These are phyloP conservation scores for Rhagoletis pomonella DNA, from an alignment of 1,140 invertebrate genomes.

Conservation along the genomic window DNA sequence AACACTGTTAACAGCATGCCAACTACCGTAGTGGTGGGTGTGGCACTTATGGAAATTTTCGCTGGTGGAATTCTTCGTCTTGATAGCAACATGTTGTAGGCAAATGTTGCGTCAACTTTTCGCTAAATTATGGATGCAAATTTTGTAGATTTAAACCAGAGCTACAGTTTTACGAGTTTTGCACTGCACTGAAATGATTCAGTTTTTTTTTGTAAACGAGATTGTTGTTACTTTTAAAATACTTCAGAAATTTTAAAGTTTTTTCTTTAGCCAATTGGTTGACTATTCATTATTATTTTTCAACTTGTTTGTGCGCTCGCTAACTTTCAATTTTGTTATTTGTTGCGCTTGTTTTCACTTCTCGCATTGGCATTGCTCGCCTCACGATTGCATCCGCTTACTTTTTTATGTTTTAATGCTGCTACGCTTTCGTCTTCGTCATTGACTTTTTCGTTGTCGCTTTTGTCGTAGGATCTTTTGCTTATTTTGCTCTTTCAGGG, in stretches of 20 bases:
- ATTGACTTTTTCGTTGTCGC: constrained; percentile 13
- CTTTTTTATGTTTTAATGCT: background rate
- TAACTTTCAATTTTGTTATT: background rate
- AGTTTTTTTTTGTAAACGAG: background rate
- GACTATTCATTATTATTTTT: background rate
- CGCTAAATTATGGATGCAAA: constrained; percentile 7
- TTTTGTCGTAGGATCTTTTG: constrained; percentile 3
- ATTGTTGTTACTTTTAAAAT: background rate
- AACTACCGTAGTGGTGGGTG: background rate
- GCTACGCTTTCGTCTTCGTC: constrained; percentile 17
- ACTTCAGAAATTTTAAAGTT: background rate
- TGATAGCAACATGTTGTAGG: constrained; percentile 33
- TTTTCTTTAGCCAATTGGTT: background rate
- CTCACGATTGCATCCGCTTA: background rate
- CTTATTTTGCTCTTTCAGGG: background rate
- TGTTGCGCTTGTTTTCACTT: background rate
- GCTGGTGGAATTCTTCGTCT: constrained; percentile 6
- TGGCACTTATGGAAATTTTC: background rate
- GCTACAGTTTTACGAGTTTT: background rate
- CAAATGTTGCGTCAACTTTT: constrained; percentile 44
- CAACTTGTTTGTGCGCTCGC: background rate
- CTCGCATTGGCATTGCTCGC: constrained; percentile 27
- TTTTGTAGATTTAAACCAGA: constrained; percentile 31
- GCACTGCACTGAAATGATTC: background rate
- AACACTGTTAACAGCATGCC: constrained; percentile 25